Evolutionary conservation across 1,140 invertebrate species (phyloP).

Genomic region (Solenopsis fugax): DNA sequence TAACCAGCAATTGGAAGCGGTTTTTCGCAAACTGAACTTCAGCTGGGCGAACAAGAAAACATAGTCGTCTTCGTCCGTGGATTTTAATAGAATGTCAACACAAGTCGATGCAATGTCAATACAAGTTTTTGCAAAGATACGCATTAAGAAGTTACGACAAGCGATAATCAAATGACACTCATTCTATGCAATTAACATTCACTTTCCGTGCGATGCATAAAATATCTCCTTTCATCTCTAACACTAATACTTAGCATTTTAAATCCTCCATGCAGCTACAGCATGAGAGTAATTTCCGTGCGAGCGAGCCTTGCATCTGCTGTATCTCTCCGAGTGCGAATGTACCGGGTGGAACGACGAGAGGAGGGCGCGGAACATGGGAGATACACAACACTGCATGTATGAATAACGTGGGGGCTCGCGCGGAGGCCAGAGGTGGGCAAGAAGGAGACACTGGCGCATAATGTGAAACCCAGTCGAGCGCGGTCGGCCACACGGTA

Average conservation of each 20-base stretch:
- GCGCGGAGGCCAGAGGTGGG: constrained; percentile 14
- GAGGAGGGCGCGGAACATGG: constrained; percentile 47
- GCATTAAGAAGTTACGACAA: background rate
- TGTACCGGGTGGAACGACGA: constrained; percentile 2
- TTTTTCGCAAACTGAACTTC: background rate
- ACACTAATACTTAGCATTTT: background rate
- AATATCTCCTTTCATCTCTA: background rate
- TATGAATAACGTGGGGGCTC: constrained; percentile 9
- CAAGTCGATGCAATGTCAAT: too few species aligned
- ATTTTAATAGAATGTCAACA: background rate
- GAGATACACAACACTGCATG: constrained; percentile 34
- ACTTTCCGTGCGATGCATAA: background rate
- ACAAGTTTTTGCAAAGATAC: background rate
- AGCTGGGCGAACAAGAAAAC: background rate
- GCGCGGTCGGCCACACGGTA: background rate
- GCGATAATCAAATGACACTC: background rate
- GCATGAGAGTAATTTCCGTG: background rate
- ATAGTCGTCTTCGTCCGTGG: background rate
- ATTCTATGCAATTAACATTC: background rate
- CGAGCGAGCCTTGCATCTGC: background rate
- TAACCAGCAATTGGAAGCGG: background rate
- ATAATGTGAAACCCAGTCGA: constrained; percentile 54
- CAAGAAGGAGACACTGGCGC: constrained; percentile 39
- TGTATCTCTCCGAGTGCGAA: background rate
- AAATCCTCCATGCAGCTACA: background rate